Base-by-base conservation (phyloP, 2,113 vertebrate genomes). In the Phaethon lepturus region DNA sequence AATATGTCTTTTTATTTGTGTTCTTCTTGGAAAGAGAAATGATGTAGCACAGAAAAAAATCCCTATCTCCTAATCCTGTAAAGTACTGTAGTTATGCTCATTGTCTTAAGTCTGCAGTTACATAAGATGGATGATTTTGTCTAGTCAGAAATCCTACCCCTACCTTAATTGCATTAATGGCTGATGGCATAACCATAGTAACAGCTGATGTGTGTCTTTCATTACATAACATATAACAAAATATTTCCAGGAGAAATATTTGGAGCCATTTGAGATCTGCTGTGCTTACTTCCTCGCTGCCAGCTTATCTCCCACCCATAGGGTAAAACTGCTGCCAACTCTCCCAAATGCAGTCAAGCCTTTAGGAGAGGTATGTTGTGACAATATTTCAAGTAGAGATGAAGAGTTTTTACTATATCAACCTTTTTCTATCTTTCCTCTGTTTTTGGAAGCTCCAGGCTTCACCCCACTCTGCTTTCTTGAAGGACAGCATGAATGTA, bases 321-420 rank as follows among this genome's bases (percentile, higher is more conserved):
- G 98, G 76, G 97, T 97, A 4, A 98, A 97, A 15, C 98, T 98
- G 71, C 99, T 98, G 23, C 98, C 71, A 97, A 98, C 98, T 97
- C 99, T 98, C 59, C 98, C 98, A 44, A 98, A 97, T 17, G 98
- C 98, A 53, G 94, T 92, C 77, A 99, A 99, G 55, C 98, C 98
- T 73, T 98, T 42, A 99, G 98, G 94, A 99, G 95, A 23, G 97
- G 42, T 98, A 85, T 3, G 97, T 84, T 68, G 97, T 97, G 62
- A 98, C 96, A 97, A 98, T 99, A 82, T 88, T 89, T 75, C 83
- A 56, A 44, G 17, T 33, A 67, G 52, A 81, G 14, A 23, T 60
- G 60, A 74, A 71, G 22, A 62, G 25, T 58, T 88, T 64, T 71
- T 87, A 44, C 40, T 56, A 1, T 23, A 77, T 83, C 33, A 71